Percentiles rank a stretch among this genome's conserved stretches.
phyloP scores from a whole-genome alignment of 1,140 invertebrate species.

The Agrilus planipennis region DNA sequence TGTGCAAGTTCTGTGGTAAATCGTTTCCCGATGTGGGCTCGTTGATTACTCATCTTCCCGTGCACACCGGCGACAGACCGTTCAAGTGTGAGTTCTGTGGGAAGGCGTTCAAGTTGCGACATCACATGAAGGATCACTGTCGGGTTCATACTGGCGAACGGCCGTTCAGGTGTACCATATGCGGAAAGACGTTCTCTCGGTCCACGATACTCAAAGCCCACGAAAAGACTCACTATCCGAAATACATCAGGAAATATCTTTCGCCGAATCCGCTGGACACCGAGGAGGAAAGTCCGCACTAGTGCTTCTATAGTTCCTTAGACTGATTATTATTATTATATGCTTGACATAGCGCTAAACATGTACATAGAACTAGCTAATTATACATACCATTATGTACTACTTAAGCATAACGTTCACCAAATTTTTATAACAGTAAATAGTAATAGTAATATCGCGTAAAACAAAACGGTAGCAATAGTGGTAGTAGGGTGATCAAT shows the following conservation, averaged over 20 bases:
- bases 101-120: slow-evolving; percentile 77
- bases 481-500: too few relatives aligned
- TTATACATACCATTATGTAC: slow-evolving; percentile 12
- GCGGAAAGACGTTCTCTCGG: slow-evolving; percentile 80
- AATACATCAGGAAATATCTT: slow-evolving; percentile 75
- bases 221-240: slow-evolving; percentile 84
- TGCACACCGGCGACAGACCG: slow-evolving; percentile 77
- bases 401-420: slow-evolving; percentile 9
- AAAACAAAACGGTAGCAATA: too few relatives aligned
- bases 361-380: slow-evolving; percentile 16
- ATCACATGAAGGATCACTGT: slow-evolving; percentile 89
- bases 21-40: slow-evolving; percentile 79
- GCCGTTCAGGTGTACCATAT: slow-evolving; percentile 76
- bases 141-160: slow-evolving; percentile 82
- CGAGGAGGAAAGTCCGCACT: slow-evolving; percentile 62
- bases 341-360: too few relatives aligned
- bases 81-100: slow-evolving; percentile 87
- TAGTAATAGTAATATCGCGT: too few relatives aligned
- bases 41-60: slow-evolving; percentile 71
- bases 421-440: too few relatives aligned
- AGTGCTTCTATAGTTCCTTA: slow-evolving; percentile 25
- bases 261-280: slow-evolving; percentile 73
- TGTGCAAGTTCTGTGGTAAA: slow-evolving; percentile 84
- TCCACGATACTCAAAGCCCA: slow-evolving; percentile 83
- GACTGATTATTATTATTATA: slow-evolving; percentile 15